Evolutionary conservation across 2,113 vertebrate species (phyloP), one percentile per base, ranked within the genome.

Genomic region (Ptyas mucosa): DNA sequence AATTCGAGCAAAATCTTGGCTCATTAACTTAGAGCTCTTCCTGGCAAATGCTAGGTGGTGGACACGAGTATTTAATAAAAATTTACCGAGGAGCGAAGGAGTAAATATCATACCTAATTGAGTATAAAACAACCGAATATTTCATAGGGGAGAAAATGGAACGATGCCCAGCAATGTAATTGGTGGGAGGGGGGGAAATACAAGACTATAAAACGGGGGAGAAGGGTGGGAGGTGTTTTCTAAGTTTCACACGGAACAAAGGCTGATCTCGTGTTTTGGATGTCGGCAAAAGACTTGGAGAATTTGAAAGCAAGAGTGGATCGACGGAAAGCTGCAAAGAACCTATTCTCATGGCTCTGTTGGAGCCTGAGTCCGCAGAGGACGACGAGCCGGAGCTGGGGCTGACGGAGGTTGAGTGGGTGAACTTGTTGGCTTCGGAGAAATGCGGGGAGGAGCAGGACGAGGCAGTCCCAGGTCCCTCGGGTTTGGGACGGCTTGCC

Each of bases 101-200:
- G 55, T 87, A 87, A 34, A 91, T 87, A 58, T 61, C 49, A 91
- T 58, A 91, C 43, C n/a, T 91, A 87, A 87, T 64, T 87, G 85
- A 87, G 91, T 85, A 51, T 51, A 87, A 87, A 91, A 52, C 54
- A 86, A 91, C 54, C 26, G 29, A 91, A 49, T 49, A 61, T 51
- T 24, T 85, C 85, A 87, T 51, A 39, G 0, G 46, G 49, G 85
- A 51, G 86, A 51, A 39, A 61, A 52, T 51, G 55, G 20, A 91
- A 61, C 7, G 29, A 34, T 49, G 46, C 26, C 3, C 43, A 23
- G 54, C 85, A 52, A 20, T n/a, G 29, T 81, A 81, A 81, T 90
- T 24, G 39, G 53, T 49, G 14, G 49, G 15, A 6, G 26, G 3
- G 7, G 7, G 43, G 5, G 3, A 86, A 14, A 14, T 18, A 29